phyloP scores from a whole-genome alignment of 2,888 invertebrate genomes.

The Thymelicus sylvestris region DNA sequence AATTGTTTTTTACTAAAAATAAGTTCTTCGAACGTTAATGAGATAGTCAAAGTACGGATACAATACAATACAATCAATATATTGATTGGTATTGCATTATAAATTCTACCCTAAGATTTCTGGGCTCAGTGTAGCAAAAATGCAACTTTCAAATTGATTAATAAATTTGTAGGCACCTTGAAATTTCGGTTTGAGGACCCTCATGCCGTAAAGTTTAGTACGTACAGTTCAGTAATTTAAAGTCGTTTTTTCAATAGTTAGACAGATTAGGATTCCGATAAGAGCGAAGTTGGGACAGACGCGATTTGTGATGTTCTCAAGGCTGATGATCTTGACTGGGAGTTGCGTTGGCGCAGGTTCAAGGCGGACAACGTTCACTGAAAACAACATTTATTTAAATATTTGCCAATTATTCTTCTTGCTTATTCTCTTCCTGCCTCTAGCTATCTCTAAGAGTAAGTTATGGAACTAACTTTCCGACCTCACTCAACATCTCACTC shows the following conservation, averaged over 20 bases:
- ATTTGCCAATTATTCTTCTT: background rate
- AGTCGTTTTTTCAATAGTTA: slow-evolving; percentile 1
- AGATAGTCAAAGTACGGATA: too few relatives aligned
- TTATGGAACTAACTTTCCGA: too few relatives aligned
- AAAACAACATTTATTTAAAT: slow-evolving; percentile 48
- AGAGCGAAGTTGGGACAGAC: background rate
- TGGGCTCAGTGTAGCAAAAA: too few relatives aligned
- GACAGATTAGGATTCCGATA: slow-evolving; percentile 3
- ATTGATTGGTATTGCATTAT: too few relatives aligned
- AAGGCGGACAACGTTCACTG: slow-evolving; percentile 76
- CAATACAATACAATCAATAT: too few relatives aligned
- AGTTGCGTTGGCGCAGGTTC: slow-evolving; percentile 76
- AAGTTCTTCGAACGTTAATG: too few relatives aligned
- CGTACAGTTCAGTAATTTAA: background rate
- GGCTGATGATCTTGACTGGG: slow-evolving; percentile 74
- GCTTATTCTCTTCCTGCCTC: too few relatives aligned
- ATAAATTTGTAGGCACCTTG: slow-evolving; percentile 4
- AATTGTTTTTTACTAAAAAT: too few relatives aligned
- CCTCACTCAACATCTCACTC: too few relatives aligned
- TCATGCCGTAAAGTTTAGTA: background rate
- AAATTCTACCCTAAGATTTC: too few relatives aligned
- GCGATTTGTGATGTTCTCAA: slow-evolving; percentile 46
- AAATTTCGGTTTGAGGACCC: background rate
- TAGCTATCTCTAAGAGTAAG: too few relatives aligned
- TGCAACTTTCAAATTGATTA: too few relatives aligned